Conservation (phyloP, 2,888 invertebrate species). For the Ochropacha duplaris region DNA sequence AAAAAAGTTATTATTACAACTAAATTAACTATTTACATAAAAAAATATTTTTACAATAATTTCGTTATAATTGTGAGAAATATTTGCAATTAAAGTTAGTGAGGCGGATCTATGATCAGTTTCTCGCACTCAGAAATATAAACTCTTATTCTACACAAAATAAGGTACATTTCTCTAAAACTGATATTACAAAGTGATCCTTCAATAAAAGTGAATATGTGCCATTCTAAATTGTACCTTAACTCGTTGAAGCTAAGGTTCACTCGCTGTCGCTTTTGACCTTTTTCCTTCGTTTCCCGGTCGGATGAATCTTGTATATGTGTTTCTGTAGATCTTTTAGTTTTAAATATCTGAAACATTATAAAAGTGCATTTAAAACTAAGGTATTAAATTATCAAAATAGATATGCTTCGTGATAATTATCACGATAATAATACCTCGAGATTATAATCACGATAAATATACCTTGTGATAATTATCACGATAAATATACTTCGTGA, state of each 20-base stretch:
- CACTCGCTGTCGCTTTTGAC: slow-evolving; percentile 29
- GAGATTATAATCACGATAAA: no score
- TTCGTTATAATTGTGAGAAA: no score
- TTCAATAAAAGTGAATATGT: neutral
- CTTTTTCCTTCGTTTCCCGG: slow-evolving; percentile 42
- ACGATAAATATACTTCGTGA: no score
- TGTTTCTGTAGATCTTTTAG: slow-evolving; percentile 64
- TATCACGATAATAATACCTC: no score
- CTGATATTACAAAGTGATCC: neutral
- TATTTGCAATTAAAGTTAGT: no score
- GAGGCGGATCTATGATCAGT: neutral
- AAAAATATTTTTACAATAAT: neutral
- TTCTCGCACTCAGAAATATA: neutral
- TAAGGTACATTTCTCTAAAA: neutral
- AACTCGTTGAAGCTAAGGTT: slow-evolving; percentile 3
- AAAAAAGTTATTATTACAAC: no score
- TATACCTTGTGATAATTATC: no score
- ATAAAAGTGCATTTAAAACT: slow-evolving; percentile 1
- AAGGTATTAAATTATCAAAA: no score
- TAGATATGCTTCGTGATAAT: no score
- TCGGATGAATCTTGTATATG: slow-evolving; percentile 62
- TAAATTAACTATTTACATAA: neutral
- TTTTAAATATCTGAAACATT: slow-evolving; percentile 51
- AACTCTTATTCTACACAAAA: neutral
- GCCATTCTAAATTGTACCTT: slow-evolving; percentile 10